A percentile compares a stretch with the other conserved stretches of the same genome.
Conservation (phyloP, 2,797 vertebrate genomes). For the Florisuga fusca region DNA sequence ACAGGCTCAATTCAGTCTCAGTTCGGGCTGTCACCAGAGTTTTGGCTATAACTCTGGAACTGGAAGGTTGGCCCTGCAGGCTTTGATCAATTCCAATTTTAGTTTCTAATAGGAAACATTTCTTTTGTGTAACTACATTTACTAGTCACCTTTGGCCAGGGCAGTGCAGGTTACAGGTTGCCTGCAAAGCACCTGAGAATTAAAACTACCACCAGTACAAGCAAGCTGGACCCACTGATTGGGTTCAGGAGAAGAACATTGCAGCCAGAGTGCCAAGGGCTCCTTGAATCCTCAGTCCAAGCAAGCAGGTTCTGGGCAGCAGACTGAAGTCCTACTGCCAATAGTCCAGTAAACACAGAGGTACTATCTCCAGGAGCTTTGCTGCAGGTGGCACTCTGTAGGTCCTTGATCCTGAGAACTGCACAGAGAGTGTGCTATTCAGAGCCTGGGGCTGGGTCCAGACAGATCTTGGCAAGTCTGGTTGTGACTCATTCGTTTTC, state of each 20-base stretch:
- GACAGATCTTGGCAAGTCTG: constrained; percentile 37
- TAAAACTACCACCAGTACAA: not conserved
- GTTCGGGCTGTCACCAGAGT: not conserved
- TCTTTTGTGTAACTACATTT: not conserved
- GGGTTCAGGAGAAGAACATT: not conserved
- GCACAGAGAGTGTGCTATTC: not conserved
- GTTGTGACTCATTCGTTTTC: constrained; percentile 47
- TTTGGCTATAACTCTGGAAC: not conserved
- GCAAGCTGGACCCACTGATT: not conserved
- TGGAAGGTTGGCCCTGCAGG: not conserved
- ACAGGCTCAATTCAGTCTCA: not conserved
- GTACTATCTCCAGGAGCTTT: not conserved
- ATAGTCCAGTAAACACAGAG: not conserved
- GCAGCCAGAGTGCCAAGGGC: not conserved
- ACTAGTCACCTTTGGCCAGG: not conserved
- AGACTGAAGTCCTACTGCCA: not conserved
- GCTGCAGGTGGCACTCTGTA: not conserved
- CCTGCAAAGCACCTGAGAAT: not conserved
- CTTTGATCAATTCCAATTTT: not conserved
- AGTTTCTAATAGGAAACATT: not conserved
- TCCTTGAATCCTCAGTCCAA: not conserved
- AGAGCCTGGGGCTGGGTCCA: not conserved
- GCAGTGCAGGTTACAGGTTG: not conserved
- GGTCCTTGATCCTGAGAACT: not conserved
- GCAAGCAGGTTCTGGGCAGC: not conserved